A percentile compares a stretch with the other conserved stretches of the same genome.
Evolutionary conservation across 2,888 invertebrate species (phyloP).

Genomic region (Strigamia maritima): DNA sequence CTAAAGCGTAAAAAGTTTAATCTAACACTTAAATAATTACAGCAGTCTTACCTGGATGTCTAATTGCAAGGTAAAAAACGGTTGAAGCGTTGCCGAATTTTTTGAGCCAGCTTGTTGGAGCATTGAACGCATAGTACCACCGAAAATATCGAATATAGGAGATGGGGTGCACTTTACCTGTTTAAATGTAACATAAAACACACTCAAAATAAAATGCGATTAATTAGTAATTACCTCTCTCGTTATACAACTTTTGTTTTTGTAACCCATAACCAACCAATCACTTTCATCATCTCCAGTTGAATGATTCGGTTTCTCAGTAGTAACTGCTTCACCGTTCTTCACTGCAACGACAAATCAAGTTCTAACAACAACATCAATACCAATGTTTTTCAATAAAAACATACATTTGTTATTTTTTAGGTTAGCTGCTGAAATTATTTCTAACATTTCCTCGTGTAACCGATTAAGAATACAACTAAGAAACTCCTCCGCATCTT

Average conservation of each 20-base stretch:
- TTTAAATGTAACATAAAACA: slow-evolving; percentile 16
- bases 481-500: slow-evolving; percentile 96
- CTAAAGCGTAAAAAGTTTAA: slow-evolving; percentile 45
- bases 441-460: slow-evolving; percentile 95
- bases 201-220: not conserved
- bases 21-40: not conserved
- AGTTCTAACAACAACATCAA: not conserved
- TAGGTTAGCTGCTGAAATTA: slow-evolving; percentile 50
- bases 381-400: not conserved
- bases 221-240: slow-evolving; percentile 58
- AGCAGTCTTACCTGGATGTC: slow-evolving; percentile 74
- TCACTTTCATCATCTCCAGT: slow-evolving; percentile 39
- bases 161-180: slow-evolving; percentile 73
- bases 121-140: slow-evolving; percentile 82
- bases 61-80: slow-evolving; percentile 90
- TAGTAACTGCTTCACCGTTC: slow-evolving; percentile 42
- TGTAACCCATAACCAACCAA: slow-evolving; percentile 68
- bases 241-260: slow-evolving; percentile 83
- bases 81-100: slow-evolving; percentile 87
- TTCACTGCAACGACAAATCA: not conserved
- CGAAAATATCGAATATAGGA: slow-evolving; percentile 88
- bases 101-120: slow-evolving; percentile 66
- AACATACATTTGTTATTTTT: slow-evolving; percentile 35
- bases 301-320: slow-evolving; percentile 47
- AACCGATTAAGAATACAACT: slow-evolving; percentile 88